Base-by-base conservation (phyloP, 2,113 vertebrate species). In the Anolis carolinensis region DNA sequence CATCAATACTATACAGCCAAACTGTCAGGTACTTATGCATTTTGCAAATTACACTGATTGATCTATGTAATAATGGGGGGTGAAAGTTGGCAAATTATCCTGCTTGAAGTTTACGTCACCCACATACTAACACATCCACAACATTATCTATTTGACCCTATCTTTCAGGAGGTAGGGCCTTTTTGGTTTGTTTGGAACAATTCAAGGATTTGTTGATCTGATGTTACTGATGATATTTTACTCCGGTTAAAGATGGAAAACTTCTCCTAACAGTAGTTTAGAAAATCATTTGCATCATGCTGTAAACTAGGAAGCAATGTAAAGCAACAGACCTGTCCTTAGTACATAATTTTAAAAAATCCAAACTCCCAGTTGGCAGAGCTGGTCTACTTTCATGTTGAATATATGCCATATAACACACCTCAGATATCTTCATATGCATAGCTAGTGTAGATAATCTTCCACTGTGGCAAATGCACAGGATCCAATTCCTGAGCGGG, bases 401-500 rank as follows among this genome's bases (percentile, higher is more conserved):
- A 94, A 92, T 94, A 87, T 81, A 90, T 81, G 91, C 93, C 95
- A 89, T 93, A 73, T 85, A 59, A 27, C 89, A 85, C 79, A 90
- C 86, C 87, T 76, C 62, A 52, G 93, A 89, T 90, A 52, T 91
- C 92, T 89, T 75, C 91, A 78, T 86, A 87, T 97, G 96, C 96
- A 96, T 95, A 95, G 97, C 96, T 99, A 99, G 97, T 99, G 99
- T 94, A 99, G 97, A 96, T 99, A 99, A 95, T 99, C 98, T 90
- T 98, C 98, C 97, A 99, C 98, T 63, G 98, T 97, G 96, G 99
- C 98, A 7, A 99, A 99, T 0, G 98, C 99, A 84, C 98, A 99
- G 92, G 99, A 98, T 78, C 98, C 99, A 10, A 97, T 98, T 92
- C 98, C 98, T 1, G 98, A 98, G 16, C 98, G 98, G 67, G 99